Base-by-base conservation (phyloP, 2,888 invertebrate genomes). In the Crepidodera aurea region DNA sequence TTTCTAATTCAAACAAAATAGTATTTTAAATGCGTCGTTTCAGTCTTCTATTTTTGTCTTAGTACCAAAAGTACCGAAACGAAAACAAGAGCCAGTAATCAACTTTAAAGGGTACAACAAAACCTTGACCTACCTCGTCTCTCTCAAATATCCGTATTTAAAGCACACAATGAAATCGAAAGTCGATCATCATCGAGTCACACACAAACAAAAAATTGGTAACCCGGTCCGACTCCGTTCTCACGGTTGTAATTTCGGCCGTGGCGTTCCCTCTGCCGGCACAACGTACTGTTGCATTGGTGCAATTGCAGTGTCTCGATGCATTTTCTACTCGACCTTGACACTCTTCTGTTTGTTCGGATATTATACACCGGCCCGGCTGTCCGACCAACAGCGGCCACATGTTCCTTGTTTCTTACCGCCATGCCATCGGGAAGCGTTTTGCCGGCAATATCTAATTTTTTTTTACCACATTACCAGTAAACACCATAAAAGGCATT, bases 241-340 rank as follows among this genome's bases (percentile, higher is more conserved):
- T n/a, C n/a, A n/a, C n/a, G n/a, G n/a, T n/a, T 42, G 16, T 42
- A 62, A 51, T 70, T 73, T 72, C 70, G 72, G 71, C 15, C 27
- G 37, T 27, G 27, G 71, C 71, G 71, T 67, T 69, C 69, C 66
- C 59, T 68, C 50, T 66, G 71, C 67, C 64, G 65, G 64, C 64
- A 60, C 64, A 66, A 71, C 73, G 73, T 73, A 76, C 77, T 76
- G 78, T 77, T 77, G 78, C 77, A 77, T 77, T 78, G 78, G 76
- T 78, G 78, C 78, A 79, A 77, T 78, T 79, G 78, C 78, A 77
- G 76, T 42, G 42, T 75, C 73, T 66, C 75, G 75, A 71, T 78
- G 78, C 78, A 79, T 78, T 77, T 78, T 75, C 76, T 75, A 74
- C 75, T 68, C 76, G 79, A 79, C 79, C 79, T 80, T 80, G 79